Base-by-base conservation (phyloP, 2,113 vertebrate genomes). In the Bothrops jararaca region DNA sequence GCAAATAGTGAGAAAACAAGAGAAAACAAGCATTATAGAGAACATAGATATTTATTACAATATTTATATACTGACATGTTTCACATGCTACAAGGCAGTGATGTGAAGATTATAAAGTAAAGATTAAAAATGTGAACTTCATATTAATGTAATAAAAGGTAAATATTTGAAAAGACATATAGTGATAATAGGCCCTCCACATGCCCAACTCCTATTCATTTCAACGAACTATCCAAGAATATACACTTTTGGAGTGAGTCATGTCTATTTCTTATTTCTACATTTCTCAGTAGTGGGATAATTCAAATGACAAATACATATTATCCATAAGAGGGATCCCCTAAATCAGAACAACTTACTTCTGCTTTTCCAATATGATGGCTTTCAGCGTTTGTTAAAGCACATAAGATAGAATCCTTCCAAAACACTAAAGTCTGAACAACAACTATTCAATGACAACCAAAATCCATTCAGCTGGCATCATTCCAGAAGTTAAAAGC, bases 401-500 rank as follows among this genome's bases (percentile, higher is more conserved):
- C n/a, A 54, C 85, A 39, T 2, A 1, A 0, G 0, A 58, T 23
- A 90, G 56, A 86, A 87, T 29, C 57, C 18, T 90, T 69, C 87
- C 74, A 89, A 89, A 85, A 57, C 26, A 45, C n/a, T 91, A n/a
- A 85, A 69, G 54, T 86, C 50, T 23, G 15, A 89, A 26, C 24
- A 89, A 58, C 23, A 50, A 9, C 39, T 45, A 80, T 86, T 89
- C 53, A 39, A 89, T 39, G 54, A 91, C 69, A 93, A 91, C 26
- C 74, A 91, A 91, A 93, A 93, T 89, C 93, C 74, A 89, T 89
- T 89, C 90, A 64, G 69, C 69, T 93, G 90, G 93, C 87, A 69
- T 54, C 74, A 20, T 91, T 89, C 90, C 90, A 93, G 74, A 93
- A 91, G 74, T 89, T 93, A 93, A 93, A 93, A 92, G 93, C 93